Percentiles rank a stretch among this genome's conserved stretches.
Evolutionary conservation across 2,888 invertebrate species (phyloP).

Genomic region (Epinotia ramella): DNA sequence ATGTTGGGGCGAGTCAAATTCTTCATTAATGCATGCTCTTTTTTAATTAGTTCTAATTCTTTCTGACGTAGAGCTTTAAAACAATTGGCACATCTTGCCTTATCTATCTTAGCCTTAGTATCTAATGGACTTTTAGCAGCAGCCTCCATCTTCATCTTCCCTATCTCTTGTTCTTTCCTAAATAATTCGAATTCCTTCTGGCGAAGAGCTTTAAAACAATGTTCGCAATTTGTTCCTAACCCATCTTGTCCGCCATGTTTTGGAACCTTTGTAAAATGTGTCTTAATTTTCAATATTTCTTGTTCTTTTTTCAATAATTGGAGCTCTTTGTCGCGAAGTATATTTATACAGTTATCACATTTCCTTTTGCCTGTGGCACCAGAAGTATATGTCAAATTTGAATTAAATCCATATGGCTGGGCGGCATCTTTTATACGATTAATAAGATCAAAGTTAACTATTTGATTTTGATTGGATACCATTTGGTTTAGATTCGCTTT

Average conservation of each 20-base stretch:
- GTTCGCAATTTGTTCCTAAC: slow-evolving; percentile 27
- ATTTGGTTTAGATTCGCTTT: slow-evolving; percentile 3
- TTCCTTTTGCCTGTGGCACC: slow-evolving; percentile 12
- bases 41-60: slow-evolving; percentile 27
- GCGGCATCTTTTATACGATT: slow-evolving; percentile 20
- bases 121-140: slow-evolving; percentile 2
- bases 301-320: slow-evolving; percentile 31
- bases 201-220: slow-evolving; percentile 28
- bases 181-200: slow-evolving; percentile 28
- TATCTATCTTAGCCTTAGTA: slow-evolving; percentile 23
- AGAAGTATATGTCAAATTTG: slow-evolving; percentile 3
- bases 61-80: slow-evolving; percentile 23
- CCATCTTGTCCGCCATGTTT: slow-evolving; percentile 9
- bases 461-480: slow-evolving; percentile 12
- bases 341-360: slow-evolving; percentile 28
- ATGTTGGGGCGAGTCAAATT: slow-evolving; percentile 27
- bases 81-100: slow-evolving; percentile 29
- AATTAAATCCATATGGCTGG: neutral
- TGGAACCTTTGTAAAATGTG: slow-evolving; percentile 17
- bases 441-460: slow-evolving; percentile 22
- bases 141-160: slow-evolving; percentile 9
- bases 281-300: slow-evolving; percentile 34
- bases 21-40: slow-evolving; percentile 25
- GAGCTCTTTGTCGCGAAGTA: slow-evolving; percentile 28
- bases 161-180: slow-evolving; percentile 32